Conservation (phyloP, 2,888 invertebrate species). For the Pristionchus exspectatus region DNA sequence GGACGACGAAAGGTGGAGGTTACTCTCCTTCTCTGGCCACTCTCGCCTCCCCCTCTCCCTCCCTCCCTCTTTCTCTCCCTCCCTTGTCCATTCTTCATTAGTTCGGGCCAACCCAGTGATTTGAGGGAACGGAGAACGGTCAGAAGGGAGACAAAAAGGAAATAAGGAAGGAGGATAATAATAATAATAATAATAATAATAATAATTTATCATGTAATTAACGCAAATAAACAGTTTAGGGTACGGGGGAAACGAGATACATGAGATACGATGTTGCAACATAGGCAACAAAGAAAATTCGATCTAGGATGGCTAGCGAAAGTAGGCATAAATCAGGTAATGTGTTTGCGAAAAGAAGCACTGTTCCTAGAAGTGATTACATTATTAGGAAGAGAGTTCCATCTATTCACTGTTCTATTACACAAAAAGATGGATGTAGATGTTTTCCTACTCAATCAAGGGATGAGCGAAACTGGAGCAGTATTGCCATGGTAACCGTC, state of each 20-base stretch:
- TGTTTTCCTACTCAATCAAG: conserved; percentile 8
- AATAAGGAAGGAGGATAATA: background rate
- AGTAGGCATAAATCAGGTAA: too few species aligned
- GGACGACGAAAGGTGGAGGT: conserved; percentile 32
- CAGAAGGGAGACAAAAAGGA: background rate
- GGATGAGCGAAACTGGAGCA: background rate
- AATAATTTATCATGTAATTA: too few species aligned
- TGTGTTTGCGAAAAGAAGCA: too few species aligned
- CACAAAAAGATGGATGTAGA: conserved; percentile 3
- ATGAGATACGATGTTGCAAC: too few species aligned
- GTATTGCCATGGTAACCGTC: background rate
- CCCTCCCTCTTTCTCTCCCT: background rate
- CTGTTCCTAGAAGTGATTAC: too few species aligned
- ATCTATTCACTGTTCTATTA: too few species aligned
- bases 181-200: too few species aligned
- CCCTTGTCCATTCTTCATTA: conserved; percentile 36
- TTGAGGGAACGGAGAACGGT: background rate
- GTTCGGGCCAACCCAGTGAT: conserved; percentile 40
- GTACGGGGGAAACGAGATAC: too few species aligned
- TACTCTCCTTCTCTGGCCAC: conserved; percentile 43
- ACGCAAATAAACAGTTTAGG: too few species aligned
- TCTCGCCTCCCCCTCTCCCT: background rate
- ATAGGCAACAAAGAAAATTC: too few species aligned
- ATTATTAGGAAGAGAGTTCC: too few species aligned
- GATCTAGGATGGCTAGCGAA: too few species aligned